Conservation (phyloP, 2,888 invertebrate genomes). For the Scaptomyza tumidula region DNA sequence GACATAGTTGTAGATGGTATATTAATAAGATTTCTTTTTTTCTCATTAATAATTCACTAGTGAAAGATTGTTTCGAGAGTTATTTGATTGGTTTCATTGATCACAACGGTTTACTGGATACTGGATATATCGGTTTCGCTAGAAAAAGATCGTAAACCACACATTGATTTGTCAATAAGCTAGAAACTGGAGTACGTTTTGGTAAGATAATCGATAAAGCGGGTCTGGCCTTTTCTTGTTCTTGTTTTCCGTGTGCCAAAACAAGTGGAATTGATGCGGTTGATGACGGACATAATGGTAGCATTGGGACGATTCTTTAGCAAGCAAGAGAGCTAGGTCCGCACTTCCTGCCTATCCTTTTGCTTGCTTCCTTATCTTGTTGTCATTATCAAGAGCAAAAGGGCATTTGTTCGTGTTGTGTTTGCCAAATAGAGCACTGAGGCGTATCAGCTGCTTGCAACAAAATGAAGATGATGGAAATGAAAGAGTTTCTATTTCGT, state of each 20-base stretch:
- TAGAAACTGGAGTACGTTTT: conserved; percentile 63
- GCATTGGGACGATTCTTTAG: conserved; percentile 5
- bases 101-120: not conserved
- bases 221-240: conserved; percentile 42
- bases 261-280: conserved; percentile 67
- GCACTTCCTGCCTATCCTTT: conserved; percentile 54
- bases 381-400: conserved; percentile 48
- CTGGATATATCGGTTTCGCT: not conserved
- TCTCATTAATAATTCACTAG: not conserved
- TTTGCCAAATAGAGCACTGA: conserved; percentile 65
- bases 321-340: conserved; percentile 21
- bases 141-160: not conserved
- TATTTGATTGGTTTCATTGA: not conserved
- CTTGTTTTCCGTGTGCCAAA: conserved; percentile 69
- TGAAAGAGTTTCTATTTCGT: conserved; percentile 51
- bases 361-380: conserved; percentile 34
- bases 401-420: conserved; percentile 42
- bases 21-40: not conserved
- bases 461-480: not conserved
- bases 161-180: conserved; percentile 58
- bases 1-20: not conserved
- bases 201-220: conserved; percentile 65
- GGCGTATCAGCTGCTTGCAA: conserved; percentile 44
- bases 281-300: not conserved
- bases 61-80: not conserved